Conservation (phyloP, 2,113 vertebrate species). For the Cettia cetti region DNA sequence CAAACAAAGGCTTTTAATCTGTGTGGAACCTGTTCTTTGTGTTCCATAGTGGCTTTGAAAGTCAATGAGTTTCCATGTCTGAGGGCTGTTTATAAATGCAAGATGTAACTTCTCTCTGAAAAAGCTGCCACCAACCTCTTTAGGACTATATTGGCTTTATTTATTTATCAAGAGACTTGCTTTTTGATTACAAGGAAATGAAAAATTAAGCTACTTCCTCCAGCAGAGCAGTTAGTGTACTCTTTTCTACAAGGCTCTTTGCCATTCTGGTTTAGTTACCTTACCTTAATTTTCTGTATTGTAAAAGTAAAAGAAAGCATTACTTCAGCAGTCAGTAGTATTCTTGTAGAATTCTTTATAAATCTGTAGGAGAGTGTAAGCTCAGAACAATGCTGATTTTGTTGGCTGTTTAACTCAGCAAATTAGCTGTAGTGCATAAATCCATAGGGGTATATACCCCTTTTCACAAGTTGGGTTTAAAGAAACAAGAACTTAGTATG, state of each 20-base stretch:
- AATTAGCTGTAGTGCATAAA: background rate
- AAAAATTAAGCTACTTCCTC: conserved; percentile 69
- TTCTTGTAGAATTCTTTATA: background rate
- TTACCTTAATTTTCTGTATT: conserved; percentile 13
- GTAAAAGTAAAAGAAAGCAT: background rate
- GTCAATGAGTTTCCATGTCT: background rate
- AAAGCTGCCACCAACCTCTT: background rate
- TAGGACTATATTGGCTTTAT: background rate
- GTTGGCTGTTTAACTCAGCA: background rate
- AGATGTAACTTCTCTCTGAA: background rate
- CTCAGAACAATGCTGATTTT: conserved; percentile 15
- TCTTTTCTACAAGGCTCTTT: background rate
- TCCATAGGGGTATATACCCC: background rate
- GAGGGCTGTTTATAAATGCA: background rate
- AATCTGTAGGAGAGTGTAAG: background rate
- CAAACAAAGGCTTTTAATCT: background rate
- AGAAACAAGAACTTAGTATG: background rate
- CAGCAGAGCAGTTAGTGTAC: conserved; percentile 55
- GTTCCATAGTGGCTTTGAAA: background rate
- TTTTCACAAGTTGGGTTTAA: background rate
- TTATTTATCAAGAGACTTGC: conserved; percentile 10
- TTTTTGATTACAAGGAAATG: conserved; percentile 46
- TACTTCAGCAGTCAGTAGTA: background rate
- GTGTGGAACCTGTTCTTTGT: background rate
- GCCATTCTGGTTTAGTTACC: background rate